Evolutionary conservation across 2,113 vertebrate genomes (phyloP).

Genomic region (Apteryx owenii): DNA sequence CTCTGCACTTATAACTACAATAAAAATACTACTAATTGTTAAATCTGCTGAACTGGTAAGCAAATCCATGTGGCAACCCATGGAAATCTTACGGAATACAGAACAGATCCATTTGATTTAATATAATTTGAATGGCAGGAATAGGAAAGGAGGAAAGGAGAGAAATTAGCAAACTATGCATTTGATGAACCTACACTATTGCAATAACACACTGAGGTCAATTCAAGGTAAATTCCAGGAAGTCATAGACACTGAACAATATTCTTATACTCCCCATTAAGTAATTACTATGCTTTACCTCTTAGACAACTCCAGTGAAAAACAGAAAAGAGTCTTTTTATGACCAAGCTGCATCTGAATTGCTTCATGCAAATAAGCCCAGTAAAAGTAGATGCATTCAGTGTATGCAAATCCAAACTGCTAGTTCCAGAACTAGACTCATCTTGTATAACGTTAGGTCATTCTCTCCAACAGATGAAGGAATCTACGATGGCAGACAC

Average conservation of each 20-base stretch:
- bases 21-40: neutral
- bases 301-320: conserved; percentile 35
- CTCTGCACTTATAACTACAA: neutral
- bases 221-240: neutral
- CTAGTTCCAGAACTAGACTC: conserved; percentile 13
- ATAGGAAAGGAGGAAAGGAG: neutral
- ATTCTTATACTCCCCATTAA: neutral
- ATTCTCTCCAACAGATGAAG: neutral
- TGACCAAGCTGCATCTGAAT: neutral
- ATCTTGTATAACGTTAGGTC: conserved; percentile 44
- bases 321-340: conserved; percentile 5
- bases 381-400: neutral
- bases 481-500: neutral
- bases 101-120: neutral
- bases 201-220: neutral
- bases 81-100: neutral
- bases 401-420: conserved; percentile 9
- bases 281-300: neutral
- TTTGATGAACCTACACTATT: neutral
- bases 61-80: neutral
- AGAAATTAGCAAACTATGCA: neutral
- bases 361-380: conserved; percentile 27
- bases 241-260: neutral
- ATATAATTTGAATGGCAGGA: neutral
- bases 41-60: neutral